Evolutionary conservation across 1,140 invertebrate species (phyloP), one percentile per base, ranked within the genome.

Genomic region (Phocides pigmalion): DNA sequence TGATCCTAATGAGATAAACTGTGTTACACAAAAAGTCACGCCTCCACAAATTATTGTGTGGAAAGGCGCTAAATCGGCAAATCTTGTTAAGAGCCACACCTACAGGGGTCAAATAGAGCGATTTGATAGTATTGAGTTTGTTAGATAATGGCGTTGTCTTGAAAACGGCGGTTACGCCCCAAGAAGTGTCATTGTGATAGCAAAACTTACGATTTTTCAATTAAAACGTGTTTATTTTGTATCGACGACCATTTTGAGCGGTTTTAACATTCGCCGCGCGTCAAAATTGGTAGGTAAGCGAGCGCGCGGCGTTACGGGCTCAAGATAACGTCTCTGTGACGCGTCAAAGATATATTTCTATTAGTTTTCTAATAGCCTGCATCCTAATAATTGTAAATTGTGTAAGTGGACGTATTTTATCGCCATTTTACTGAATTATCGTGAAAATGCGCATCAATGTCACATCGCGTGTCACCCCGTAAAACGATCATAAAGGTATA

Each of bases 61-160:
- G 70, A 44, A 75, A 70, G 37, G 64, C 72, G 79, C 86, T 88
- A 59, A 80, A 85, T 66, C 22, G 42, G 61, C 63, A 76, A 84
- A 86, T 84, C 82, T 62, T 77, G 71, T 82, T 84, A 81, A 72
- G 61, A 68, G 73, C 76, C 76, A 77, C 76, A 75, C 79, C 75
- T 81, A 74, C 74, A 63, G 54, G 59, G 58, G 53, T 70, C 49
- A 54, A 54, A 64, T 44, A 32, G 49, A 53, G 47, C 51, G 44
- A 47, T 51, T 25, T 35, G 35, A 46, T 56, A 28, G 51, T 54
- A n/a, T 42, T n/a, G 54, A 66, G 62, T 66, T 54, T 41, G 44
- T 61, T 65, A 65, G 51, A 66, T 68, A 68, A 61, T 64, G 66
- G 37, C 39, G 66, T 76, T 64, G 54, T 62, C 47, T 69, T 71